Conservation (phyloP, 2,113 vertebrate genomes). For the Trinectes maculatus region DNA sequence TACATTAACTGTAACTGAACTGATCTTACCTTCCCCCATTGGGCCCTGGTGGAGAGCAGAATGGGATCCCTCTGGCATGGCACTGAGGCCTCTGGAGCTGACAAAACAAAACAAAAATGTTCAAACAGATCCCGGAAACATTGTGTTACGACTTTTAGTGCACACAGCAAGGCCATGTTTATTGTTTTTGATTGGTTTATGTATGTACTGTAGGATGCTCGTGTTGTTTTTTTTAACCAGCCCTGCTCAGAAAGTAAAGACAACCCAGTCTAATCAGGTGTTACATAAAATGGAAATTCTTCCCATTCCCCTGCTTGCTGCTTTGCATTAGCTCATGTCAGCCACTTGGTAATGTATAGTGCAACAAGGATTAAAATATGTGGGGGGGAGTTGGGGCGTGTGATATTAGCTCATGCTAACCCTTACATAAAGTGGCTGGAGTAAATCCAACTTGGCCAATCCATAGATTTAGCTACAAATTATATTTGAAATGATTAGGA, state of each 20-base stretch:
- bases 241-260: slow-evolving; percentile 11
- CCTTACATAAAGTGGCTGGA: slow-evolving; percentile 15
- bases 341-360: slow-evolving; percentile 51
- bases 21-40: slow-evolving; percentile 85
- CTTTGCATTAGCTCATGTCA: slow-evolving; percentile 59
- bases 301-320: slow-evolving; percentile 68
- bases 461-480: neutral
- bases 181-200: slow-evolving; percentile 1
- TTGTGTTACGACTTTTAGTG: slow-evolving; percentile 13
- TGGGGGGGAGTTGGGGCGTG: slow-evolving; percentile 11
- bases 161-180: neutral
- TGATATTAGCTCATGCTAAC: slow-evolving; percentile 46
- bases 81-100: slow-evolving; percentile 76
- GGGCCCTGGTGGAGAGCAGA: slow-evolving; percentile 73
- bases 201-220: neutral
- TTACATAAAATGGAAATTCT: slow-evolving; percentile 66
- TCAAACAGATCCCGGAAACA: slow-evolving; percentile 27
- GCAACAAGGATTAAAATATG: slow-evolving; percentile 35
- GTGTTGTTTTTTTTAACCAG: slow-evolving; percentile 26
- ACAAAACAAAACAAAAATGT: slow-evolving; percentile 59
- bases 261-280: slow-evolving; percentile 31
- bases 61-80: slow-evolving; percentile 82
- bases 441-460: neutral
- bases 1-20: neutral
- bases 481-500: neutral